phyloP scores from a whole-genome alignment of 2,113 vertebrate species.

The Pseudopodoces humilis region DNA sequence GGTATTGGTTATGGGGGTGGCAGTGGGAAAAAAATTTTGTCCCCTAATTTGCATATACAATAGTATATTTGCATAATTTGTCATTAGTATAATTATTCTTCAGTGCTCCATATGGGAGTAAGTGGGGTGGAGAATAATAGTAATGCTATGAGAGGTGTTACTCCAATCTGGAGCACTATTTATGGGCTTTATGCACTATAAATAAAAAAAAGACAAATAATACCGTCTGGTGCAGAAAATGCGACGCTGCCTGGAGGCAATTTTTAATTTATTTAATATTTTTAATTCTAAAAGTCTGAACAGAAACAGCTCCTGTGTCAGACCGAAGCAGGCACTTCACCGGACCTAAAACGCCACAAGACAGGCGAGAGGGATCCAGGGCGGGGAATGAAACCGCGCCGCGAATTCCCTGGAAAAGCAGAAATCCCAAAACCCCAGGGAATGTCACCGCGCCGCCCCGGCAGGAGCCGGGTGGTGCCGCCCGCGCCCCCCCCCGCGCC shows the following conservation, averaged over 20 bases:
- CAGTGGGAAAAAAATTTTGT: accelerated
- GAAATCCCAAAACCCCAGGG: not conserved
- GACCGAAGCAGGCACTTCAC: not conserved
- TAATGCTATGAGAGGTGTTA: not conserved
- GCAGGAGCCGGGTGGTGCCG: not conserved
- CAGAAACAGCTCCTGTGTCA: not conserved
- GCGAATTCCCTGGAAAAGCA: not conserved
- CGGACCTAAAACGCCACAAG: not conserved
- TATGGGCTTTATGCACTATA: not conserved
- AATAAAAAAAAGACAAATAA: not conserved
- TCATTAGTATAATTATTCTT: not conserved
- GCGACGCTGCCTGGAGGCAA: too few species aligned
- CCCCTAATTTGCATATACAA: not conserved
- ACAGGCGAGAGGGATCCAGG: not conserved
- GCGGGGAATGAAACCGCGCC: not conserved
- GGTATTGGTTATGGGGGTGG: not conserved
- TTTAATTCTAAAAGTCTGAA: not conserved
- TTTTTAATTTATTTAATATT: not conserved
- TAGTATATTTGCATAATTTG: not conserved
- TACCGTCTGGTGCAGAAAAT: not conserved
- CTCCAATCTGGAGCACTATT: not conserved
- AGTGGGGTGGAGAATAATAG: not conserved
- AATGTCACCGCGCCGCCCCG: not conserved
- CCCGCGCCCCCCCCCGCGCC: not conserved
- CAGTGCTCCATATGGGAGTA: not conserved